Evolutionary conservation across 2,113 vertebrate genomes (phyloP).

Genomic region (Anseranas semipalmata): DNA sequence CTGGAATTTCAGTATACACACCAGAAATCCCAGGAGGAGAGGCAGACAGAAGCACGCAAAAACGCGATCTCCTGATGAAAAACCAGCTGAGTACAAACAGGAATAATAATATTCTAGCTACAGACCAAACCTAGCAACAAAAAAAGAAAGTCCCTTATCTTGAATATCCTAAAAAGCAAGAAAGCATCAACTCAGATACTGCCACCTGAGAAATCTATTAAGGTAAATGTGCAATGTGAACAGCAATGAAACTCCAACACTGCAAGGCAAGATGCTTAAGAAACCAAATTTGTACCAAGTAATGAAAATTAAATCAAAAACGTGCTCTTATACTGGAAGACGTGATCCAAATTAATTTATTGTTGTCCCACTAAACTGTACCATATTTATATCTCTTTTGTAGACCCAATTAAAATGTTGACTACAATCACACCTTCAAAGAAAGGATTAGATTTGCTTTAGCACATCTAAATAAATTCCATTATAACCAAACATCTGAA

Average conservation of each 20-base stretch:
- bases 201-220: not conserved
- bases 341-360: not conserved
- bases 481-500: not conserved
- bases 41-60: not conserved
- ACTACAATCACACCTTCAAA: not conserved
- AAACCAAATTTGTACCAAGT: not conserved
- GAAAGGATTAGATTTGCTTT: not conserved
- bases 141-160: not conserved
- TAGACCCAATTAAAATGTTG: not conserved
- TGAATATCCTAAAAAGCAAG: not conserved
- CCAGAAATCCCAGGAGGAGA: not conserved
- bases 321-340: not conserved
- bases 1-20: not conserved
- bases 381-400: not conserved
- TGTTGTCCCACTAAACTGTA: not conserved
- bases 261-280: not conserved
- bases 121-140: not conserved
- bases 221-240: not conserved
- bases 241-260: not conserved
- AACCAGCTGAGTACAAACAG: not conserved
- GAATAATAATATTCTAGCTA: not conserved
- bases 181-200: not conserved
- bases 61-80: not conserved
- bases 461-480: not conserved
- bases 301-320: not conserved